Conservation (phyloP, 2,797 vertebrate species). For the Chelon auratus region DNA sequence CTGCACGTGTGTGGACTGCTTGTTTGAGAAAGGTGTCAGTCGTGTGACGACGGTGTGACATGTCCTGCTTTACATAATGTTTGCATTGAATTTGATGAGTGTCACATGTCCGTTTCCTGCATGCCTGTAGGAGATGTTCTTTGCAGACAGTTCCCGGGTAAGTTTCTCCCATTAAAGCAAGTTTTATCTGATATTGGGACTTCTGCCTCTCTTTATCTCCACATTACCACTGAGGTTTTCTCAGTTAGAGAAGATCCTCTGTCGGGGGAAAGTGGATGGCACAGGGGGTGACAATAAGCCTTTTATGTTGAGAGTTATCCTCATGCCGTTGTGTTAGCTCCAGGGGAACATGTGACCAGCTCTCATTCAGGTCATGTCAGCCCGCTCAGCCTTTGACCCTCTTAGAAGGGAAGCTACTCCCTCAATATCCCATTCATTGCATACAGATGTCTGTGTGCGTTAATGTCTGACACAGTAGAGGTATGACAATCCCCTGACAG, state of each 20-base stretch:
- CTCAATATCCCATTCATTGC: constrained; percentile 68
- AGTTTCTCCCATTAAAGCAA: no score
- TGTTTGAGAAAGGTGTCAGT: constrained; percentile 28
- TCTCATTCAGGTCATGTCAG: constrained; percentile 79
- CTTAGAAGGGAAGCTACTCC: constrained; percentile 49
- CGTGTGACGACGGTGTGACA: not conserved
- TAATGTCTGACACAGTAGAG: constrained; percentile 47
- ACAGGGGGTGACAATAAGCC: constrained; percentile 72
- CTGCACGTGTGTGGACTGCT: not conserved
- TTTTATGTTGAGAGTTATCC: constrained; percentile 74
- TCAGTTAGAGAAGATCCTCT: constrained; percentile 26
- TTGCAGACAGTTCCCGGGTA: no score
- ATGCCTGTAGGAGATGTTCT: not conserved
- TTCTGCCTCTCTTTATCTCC: constrained; percentile 31
- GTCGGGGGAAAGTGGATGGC: constrained; percentile 62
- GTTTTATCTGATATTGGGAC: constrained; percentile 17
- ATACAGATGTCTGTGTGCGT: constrained; percentile 52
- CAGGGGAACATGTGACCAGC: constrained; percentile 80
- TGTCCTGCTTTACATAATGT: constrained; percentile 34
- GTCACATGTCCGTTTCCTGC: not conserved
- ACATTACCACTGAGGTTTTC: not conserved
- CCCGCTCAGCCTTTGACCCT: constrained; percentile 73
- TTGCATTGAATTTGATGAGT: constrained; percentile 31
- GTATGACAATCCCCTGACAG: constrained; percentile 42
- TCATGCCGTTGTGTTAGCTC: constrained; percentile 68